These are phyloP conservation scores for Maniola jurtina DNA, from an alignment of 1,140 invertebrate species.

Conservation along the genomic window DNA sequence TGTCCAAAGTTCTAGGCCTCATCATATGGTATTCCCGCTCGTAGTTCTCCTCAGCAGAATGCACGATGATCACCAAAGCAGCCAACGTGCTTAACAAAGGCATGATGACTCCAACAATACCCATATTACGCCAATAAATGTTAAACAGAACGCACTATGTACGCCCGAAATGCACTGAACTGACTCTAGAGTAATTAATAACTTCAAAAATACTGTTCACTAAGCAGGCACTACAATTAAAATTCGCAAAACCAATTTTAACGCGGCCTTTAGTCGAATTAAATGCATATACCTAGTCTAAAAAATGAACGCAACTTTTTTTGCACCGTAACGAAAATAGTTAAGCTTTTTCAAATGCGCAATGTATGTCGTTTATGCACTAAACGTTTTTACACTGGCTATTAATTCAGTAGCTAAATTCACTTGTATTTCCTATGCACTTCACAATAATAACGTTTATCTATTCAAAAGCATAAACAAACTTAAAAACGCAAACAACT, in stretches of 20 bases:
- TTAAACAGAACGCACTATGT: slow-evolving; percentile 29
- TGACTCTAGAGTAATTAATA: background rate
- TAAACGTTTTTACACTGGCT: no score
- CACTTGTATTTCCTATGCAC: no score
- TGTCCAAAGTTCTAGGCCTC: slow-evolving; percentile 46
- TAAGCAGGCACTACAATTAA: background rate
- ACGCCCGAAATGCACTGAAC: slow-evolving; percentile 8
- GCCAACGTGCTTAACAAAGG: slow-evolving; percentile 67
- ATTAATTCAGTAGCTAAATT: no score
- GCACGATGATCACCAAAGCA: slow-evolving; percentile 68
- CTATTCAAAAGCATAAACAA: no score
- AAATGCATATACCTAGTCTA: no score
- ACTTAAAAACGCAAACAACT: no score
- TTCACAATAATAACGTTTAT: no score
- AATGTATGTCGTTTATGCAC: no score
- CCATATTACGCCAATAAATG: slow-evolving; percentile 64
- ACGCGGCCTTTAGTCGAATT: no score
- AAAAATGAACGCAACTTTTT: background rate
- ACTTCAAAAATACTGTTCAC: background rate
- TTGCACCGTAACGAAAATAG: background rate
- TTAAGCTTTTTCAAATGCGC: no score
- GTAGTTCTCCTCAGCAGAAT: slow-evolving; percentile 62
- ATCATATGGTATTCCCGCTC: slow-evolving; percentile 46
- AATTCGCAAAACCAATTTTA: background rate
- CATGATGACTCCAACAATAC: slow-evolving; percentile 56